A percentile compares a stretch with the other conserved stretches of the same genome.
phyloP scores from a whole-genome alignment of 2,797 vertebrate genomes.

The Falco peregrinus region DNA sequence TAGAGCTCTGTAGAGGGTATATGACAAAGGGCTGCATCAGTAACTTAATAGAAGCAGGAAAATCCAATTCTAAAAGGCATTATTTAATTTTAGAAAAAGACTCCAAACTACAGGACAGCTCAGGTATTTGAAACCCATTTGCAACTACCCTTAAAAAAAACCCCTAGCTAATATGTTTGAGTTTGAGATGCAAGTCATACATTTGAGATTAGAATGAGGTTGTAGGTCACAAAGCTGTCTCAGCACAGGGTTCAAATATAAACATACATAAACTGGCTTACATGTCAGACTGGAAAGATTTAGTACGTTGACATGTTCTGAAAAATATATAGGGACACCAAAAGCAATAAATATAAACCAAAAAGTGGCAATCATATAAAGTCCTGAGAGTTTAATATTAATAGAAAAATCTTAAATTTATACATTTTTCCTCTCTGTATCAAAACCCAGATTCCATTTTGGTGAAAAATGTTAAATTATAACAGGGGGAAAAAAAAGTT shows the following conservation, averaged over 20 bases:
- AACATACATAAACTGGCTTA: conserved; percentile 61
- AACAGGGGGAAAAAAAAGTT: not conserved
- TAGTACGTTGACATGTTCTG: conserved; percentile 52
- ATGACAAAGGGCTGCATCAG: not conserved
- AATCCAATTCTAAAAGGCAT: not conserved
- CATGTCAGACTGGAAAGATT: conserved; percentile 35
- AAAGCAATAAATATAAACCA: conserved; percentile 62
- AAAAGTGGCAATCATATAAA: conserved; percentile 59
- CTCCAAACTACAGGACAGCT: not conserved
- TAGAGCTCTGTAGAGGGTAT: not conserved
- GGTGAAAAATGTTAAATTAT: not conserved
- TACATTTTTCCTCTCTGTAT: not conserved
- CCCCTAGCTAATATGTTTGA: not conserved
- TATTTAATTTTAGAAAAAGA: not conserved
- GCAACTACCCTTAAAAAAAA: not conserved
- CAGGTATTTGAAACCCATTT: not conserved
- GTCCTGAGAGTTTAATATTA: conserved; percentile 66
- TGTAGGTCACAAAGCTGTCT: conserved; percentile 68
- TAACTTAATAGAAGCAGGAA: not conserved
- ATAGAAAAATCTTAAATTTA: conserved; percentile 32
- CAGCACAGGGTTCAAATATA: conserved; percentile 58
- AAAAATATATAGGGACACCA: conserved; percentile 61
- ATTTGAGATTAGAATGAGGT: conserved; percentile 59
- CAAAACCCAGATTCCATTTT: not conserved
- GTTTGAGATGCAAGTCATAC: conserved; percentile 46